Evolutionary conservation across 2,113 vertebrate genomes (phyloP).

Genomic region (Potamarius usumacintae): DNA sequence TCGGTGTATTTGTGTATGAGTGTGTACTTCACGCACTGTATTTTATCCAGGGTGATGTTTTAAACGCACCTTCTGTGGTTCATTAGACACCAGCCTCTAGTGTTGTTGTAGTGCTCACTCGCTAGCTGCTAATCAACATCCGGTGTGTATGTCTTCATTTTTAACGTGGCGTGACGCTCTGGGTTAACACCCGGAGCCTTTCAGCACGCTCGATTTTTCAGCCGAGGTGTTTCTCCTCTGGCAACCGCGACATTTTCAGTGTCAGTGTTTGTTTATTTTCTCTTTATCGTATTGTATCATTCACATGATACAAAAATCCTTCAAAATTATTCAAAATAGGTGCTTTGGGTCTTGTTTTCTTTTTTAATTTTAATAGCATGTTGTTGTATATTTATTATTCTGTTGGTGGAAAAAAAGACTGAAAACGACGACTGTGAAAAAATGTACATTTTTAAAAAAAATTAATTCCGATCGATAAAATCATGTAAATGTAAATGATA

Average conservation of each 20-base stretch:
- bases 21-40: not conserved
- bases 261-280: constrained; percentile 16
- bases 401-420: constrained; percentile 27
- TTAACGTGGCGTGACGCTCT: not conserved
- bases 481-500: not conserved
- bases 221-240: not conserved
- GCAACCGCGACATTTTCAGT: not conserved
- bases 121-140: not conserved
- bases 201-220: not conserved
- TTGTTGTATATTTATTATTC: constrained; percentile 44
- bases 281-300: not conserved
- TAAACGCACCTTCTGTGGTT: not conserved
- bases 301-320: not conserved
- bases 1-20: not conserved
- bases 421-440: constrained; percentile 30
- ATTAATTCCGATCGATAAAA: not conserved
- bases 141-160: not conserved
- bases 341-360: not conserved
- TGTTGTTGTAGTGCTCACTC: not conserved
- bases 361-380: not conserved
- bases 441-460: not conserved
- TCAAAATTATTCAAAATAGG: not conserved
- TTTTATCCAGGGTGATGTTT: not conserved
- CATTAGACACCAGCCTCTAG: constrained; percentile 4
- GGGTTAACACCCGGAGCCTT: not conserved